These are phyloP conservation scores for Balanococcus diminutus DNA, from an alignment of 2,888 invertebrate species.

Conservation along the genomic window DNA sequence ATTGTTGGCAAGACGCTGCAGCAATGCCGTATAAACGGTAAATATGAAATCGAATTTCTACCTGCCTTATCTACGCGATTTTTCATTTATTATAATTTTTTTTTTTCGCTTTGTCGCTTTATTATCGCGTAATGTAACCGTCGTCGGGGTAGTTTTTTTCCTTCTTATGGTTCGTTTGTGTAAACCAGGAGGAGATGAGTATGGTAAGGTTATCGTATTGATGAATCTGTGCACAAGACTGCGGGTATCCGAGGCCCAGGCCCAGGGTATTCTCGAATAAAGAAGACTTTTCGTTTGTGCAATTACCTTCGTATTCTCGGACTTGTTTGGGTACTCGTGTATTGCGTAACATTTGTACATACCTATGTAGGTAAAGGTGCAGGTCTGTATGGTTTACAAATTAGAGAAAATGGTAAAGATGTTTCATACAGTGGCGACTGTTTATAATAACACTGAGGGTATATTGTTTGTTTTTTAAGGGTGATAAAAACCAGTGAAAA, in stretches of 20 bases:
- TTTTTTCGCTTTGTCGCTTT: constrained; percentile 29
- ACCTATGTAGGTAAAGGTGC: background rate
- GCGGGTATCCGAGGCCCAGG: constrained; percentile 1
- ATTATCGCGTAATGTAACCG: constrained; percentile 33
- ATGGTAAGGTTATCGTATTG: background rate
- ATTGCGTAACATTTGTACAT: background rate
- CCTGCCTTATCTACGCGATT: constrained; percentile 38
- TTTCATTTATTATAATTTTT: constrained; percentile 27
- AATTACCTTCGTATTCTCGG: background rate
- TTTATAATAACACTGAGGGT: background rate
- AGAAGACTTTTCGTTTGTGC: background rate
- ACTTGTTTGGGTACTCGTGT: background rate
- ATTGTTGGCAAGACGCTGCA: background rate
- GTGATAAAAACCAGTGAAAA: background rate
- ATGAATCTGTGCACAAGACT: background rate
- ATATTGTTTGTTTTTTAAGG: background rate
- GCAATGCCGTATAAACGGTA: background rate
- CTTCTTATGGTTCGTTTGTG: background rate
- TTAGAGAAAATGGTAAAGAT: background rate
- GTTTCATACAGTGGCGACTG: background rate
- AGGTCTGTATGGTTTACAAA: background rate
- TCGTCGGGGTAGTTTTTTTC: background rate
- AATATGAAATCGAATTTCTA: constrained; percentile 42
- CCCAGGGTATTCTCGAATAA: background rate
- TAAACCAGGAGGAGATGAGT: background rate